A percentile compares a stretch with the other conserved stretches of the same genome.
These are phyloP conservation scores for Blastomussa wellsi DNA, from an alignment of 92 coral and sea anemone genomes.

Conservation along the genomic window DNA sequence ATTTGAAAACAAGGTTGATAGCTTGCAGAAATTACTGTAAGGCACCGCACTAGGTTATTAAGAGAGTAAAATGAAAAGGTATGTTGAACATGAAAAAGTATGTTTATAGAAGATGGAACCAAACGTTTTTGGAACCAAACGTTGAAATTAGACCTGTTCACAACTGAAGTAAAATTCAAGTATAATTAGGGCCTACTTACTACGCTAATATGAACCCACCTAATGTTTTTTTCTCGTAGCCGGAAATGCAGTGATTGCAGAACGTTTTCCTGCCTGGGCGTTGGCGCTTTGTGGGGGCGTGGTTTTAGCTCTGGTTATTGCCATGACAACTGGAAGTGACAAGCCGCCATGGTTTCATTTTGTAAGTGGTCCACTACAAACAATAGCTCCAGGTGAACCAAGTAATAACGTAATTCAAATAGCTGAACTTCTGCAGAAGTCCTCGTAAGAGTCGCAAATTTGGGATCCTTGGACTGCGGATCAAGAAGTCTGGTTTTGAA, in stretches of 20 bases:
- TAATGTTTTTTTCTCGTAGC: constrained; percentile 39
- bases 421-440: neutral
- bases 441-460: neutral
- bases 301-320: constrained; percentile 75
- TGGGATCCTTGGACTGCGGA: neutral
- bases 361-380: constrained; percentile 58
- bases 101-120: too few relatives aligned
- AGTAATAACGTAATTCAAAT: neutral
- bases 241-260: constrained; percentile 53
- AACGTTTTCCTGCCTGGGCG: constrained; percentile 80
- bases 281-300: constrained; percentile 69
- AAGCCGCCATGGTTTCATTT: constrained; percentile 76
- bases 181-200: too few relatives aligned
- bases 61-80: too few relatives aligned
- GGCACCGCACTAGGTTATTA: too few relatives aligned
- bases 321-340: constrained; percentile 67
- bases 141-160: too few relatives aligned
- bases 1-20: too few relatives aligned
- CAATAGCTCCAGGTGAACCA: neutral
- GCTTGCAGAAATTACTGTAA: too few relatives aligned
- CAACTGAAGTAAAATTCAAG: too few relatives aligned
- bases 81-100: too few relatives aligned
- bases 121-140: too few relatives aligned
- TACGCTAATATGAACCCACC: too few relatives aligned
- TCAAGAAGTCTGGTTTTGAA: neutral